These are phyloP conservation scores for Coturnix japonica DNA, from an alignment of 2,113 vertebrate genomes.

Conservation along the genomic window DNA sequence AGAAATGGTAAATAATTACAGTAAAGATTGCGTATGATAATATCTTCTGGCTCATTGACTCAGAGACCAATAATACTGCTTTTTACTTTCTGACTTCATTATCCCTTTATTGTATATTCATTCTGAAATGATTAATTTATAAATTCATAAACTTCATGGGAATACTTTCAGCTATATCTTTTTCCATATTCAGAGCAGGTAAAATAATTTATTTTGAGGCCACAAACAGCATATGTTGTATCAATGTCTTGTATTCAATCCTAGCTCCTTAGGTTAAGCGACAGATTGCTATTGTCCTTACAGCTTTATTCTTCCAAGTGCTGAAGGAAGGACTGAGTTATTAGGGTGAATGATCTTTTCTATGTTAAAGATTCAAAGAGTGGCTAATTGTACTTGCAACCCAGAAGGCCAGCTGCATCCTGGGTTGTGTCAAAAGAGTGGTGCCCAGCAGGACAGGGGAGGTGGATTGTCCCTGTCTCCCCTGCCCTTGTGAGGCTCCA, in stretches of 20 bases:
- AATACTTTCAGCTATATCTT: neutral
- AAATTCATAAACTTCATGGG: rapidly evolving
- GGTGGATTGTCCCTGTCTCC: neutral
- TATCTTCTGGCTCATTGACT: constrained; percentile 12
- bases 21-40: neutral
- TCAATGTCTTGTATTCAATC: neutral
- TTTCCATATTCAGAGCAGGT: neutral
- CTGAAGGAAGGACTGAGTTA: neutral
- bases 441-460: neutral
- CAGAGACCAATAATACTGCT: neutral
- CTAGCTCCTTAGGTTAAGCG: neutral
- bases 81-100: neutral
- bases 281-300: neutral
- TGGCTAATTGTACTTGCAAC: neutral
- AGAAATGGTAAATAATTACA: constrained; percentile 1
- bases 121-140: neutral
- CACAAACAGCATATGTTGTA: neutral
- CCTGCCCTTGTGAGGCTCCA: neutral
- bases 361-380: neutral
- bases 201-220: neutral
- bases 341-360: neutral
- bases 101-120: neutral
- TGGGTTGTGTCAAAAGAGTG: neutral
- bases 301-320: neutral
- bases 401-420: neutral